Percentiles rank a stretch among this genome's conserved stretches.
phyloP scores from a whole-genome alignment of 2,113 vertebrate species.

The Bostrychus sinensis region DNA sequence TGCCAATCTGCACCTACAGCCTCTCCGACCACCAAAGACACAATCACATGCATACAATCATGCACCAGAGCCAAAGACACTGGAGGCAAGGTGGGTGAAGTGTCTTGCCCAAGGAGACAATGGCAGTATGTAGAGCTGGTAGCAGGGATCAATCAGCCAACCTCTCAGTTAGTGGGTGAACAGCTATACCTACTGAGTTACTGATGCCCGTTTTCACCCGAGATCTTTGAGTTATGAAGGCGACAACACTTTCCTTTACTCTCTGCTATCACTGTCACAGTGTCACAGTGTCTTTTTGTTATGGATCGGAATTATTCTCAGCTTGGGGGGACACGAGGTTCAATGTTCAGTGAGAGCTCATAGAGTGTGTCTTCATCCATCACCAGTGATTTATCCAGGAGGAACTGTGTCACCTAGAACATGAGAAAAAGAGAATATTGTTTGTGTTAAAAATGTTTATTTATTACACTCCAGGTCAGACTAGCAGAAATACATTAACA shows the following conservation, averaged over 20 bases:
- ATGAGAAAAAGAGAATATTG: background rate
- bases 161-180: no score
- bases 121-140: no score
- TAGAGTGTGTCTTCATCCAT: constrained; percentile 97
- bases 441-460: background rate
- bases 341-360: constrained; percentile 93
- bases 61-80: no score
- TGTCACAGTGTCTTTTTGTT: background rate
- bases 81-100: no score
- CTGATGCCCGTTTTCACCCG: no score
- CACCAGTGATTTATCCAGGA: constrained; percentile 92
- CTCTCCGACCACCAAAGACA: no score
- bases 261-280: background rate
- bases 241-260: constrained; percentile 9
- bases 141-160: no score
- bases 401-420: constrained; percentile 92
- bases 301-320: background rate
- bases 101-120: no score
- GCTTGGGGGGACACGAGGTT: constrained; percentile 85
- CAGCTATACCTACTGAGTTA: no score
- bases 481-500: background rate
- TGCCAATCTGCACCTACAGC: no score
- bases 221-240: constrained; percentile 43
- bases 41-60: no score
- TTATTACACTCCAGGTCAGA: background rate